Conservation (phyloP, 23 tunicate species). For the Phallusia fumigata region DNA sequence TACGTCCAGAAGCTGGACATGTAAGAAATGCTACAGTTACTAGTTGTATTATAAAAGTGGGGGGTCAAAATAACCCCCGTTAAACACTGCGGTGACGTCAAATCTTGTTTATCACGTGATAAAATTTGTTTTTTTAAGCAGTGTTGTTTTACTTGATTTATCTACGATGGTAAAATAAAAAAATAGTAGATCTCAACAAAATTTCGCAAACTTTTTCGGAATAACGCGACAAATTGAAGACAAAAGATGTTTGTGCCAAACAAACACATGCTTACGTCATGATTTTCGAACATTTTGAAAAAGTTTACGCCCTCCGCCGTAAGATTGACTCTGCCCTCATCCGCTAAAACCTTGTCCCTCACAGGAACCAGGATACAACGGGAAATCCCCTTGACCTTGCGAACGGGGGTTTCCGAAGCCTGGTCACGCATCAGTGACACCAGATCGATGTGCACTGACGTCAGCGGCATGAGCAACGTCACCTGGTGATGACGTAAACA, state of each 20-base stretch:
- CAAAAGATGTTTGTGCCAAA: not conserved
- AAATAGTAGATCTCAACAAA: too few species aligned
- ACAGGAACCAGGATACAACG: conserved; percentile 59
- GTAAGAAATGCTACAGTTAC: too few species aligned
- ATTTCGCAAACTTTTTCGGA: too few species aligned
- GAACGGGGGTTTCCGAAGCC: conserved; percentile 31
- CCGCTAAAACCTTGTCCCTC: conserved; percentile 15
- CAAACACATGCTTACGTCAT: conserved; percentile 44
- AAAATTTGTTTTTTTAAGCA: too few species aligned
- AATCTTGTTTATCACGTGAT: too few species aligned
- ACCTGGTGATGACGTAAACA: conserved; percentile 26
- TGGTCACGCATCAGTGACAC: conserved; percentile 50
- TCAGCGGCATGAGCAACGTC: conserved; percentile 62
- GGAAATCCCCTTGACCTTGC: conserved; percentile 41
- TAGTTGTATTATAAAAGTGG: too few species aligned
- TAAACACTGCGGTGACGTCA: too few species aligned
- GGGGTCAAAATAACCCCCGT: too few species aligned
- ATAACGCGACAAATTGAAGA: too few species aligned
- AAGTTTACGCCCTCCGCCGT: conserved; percentile 88
- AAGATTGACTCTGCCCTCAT: conserved; percentile 29
- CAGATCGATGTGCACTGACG: conserved; percentile 52
- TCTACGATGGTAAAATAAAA: too few species aligned
- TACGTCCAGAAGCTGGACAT: conserved; percentile 61
- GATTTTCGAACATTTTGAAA: conserved; percentile 70
- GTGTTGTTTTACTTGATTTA: too few species aligned